Percentiles rank a stretch among this genome's conserved stretches.
Conservation (phyloP, 2,113 vertebrate genomes). For the Pipa parva region DNA sequence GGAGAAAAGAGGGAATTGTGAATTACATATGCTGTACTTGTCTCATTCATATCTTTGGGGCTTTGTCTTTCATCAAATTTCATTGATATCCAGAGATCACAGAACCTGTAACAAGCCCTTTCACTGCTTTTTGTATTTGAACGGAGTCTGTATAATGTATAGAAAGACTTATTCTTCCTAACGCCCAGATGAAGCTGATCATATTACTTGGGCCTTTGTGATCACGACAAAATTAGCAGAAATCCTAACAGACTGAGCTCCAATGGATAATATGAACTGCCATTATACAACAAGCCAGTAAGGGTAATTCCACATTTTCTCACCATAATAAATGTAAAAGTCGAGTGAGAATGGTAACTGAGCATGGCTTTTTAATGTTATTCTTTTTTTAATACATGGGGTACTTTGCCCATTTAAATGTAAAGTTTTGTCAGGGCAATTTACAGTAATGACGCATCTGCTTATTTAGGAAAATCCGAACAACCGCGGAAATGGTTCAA, state of each 20-base stretch:
- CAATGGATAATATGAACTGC: not conserved
- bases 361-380: no score
- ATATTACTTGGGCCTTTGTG: slow-evolving; percentile 23
- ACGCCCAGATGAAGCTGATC: slow-evolving; percentile 33
- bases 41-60: slow-evolving; percentile 1
- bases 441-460: no score
- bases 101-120: slow-evolving; percentile 8
- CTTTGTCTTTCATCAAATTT: slow-evolving; percentile 38
- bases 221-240: slow-evolving; percentile 8
- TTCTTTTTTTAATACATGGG: no score
- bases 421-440: no score
- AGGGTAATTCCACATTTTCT: not conserved
- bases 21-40: slow-evolving; percentile 1
- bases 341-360: no score
- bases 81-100: slow-evolving; percentile 31
- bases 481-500: no score
- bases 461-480: no score
- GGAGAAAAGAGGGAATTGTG: not conserved
- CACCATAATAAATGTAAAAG: slow-evolving; percentile 4
- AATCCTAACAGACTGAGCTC: not conserved
- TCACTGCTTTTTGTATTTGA: slow-evolving; percentile 14
- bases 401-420: no score
- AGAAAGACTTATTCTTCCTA: slow-evolving; percentile 33
- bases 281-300: slow-evolving; percentile 3
- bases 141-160: slow-evolving; percentile 20